phyloP scores from a whole-genome alignment of 2,797 vertebrate genomes.

The Sparidentex hasta region DNA sequence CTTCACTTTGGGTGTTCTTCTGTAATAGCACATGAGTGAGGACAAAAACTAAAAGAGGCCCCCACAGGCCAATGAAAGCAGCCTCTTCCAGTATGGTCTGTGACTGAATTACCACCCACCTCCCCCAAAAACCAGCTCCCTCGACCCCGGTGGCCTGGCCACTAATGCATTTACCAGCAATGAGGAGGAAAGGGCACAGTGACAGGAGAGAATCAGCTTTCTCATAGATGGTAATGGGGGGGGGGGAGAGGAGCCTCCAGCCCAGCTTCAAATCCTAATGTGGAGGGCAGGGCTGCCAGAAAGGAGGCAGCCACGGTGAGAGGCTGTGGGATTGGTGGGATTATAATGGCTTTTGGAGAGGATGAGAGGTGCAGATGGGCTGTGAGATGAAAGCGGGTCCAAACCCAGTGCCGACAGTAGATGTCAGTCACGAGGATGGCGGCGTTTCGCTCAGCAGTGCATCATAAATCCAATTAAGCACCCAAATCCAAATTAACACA shows the following conservation, averaged over 20 bases:
- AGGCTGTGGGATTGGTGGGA: conserved; percentile 65
- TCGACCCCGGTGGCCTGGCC: conserved; percentile 6
- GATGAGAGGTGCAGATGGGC: conserved; percentile 73
- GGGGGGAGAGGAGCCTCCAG: conserved; percentile 46
- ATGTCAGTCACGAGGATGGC: conserved; percentile 50
- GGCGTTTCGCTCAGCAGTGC: conserved; percentile 53
- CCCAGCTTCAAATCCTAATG: conserved; percentile 63
- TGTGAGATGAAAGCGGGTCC: conserved; percentile 58
- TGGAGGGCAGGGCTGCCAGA: conserved; percentile 64
- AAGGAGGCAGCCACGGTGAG: conserved; percentile 55
- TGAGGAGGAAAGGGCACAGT: conserved; percentile 39
- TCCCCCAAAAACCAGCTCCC: conserved; percentile 27
- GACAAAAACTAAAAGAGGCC: conserved; percentile 44
- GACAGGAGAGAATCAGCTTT: conserved; percentile 61
- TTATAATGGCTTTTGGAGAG: conserved; percentile 68
- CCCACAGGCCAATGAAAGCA: conserved; percentile 55
- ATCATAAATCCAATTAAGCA: conserved; percentile 72
- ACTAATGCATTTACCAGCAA: conserved; percentile 62
- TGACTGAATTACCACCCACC: conserved; percentile 60
- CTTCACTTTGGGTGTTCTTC: conserved; percentile 44
- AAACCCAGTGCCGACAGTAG: conserved; percentile 40
- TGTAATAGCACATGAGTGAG: conserved; percentile 40
- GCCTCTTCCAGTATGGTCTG: conserved; percentile 33
- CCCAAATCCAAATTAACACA: conserved; percentile 63
- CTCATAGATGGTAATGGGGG: conserved; percentile 56